Percentiles rank a stretch among this genome's conserved stretches.
Evolutionary conservation across 30 jellyfish, hydroid and myxozoan species (phyloP).

Genomic region (Sanderia malayensis): DNA sequence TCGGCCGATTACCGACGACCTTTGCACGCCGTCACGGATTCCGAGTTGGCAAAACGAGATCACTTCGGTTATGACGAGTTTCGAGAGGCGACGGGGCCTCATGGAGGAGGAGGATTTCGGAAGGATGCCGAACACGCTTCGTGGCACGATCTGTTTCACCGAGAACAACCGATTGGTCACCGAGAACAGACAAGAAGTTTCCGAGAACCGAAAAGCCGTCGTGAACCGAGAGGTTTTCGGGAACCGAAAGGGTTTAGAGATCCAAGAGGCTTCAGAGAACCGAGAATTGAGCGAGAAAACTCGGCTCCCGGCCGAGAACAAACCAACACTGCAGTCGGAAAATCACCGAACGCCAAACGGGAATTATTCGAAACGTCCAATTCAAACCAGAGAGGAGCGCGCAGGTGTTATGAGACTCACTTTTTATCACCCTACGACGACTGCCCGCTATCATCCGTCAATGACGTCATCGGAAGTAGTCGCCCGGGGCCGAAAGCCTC

Average conservation of each 20-base stretch:
- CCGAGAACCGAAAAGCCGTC: no score
- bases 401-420: slow-evolving; percentile 44
- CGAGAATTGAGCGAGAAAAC: no score
- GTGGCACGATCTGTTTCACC: slow-evolving; percentile 30
- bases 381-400: slow-evolving; percentile 17
- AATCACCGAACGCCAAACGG: background rate
- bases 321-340: no score
- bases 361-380: slow-evolving; percentile 25
- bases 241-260: no score
- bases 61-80: slow-evolving; percentile 6
- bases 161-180: background rate
- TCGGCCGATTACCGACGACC: slow-evolving; percentile 27
- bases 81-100: slow-evolving; percentile 3
- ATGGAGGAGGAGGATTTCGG: no score
- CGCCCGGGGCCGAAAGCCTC: slow-evolving; percentile 35
- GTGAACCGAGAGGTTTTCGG: no score
- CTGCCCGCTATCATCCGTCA: slow-evolving; percentile 68
- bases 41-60: slow-evolving; percentile 58
- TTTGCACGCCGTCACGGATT: slow-evolving; percentile 64
- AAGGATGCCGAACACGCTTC: slow-evolving; percentile 28
- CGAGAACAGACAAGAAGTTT: background rate
- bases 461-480: slow-evolving; percentile 60
- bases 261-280: no score
- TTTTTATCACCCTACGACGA: slow-evolving; percentile 71
- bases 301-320: no score